Evolutionary conservation across 2,113 vertebrate genomes (phyloP), one percentile per base, ranked within the genome.

Genomic region (Odocoileus virginianus): DNA sequence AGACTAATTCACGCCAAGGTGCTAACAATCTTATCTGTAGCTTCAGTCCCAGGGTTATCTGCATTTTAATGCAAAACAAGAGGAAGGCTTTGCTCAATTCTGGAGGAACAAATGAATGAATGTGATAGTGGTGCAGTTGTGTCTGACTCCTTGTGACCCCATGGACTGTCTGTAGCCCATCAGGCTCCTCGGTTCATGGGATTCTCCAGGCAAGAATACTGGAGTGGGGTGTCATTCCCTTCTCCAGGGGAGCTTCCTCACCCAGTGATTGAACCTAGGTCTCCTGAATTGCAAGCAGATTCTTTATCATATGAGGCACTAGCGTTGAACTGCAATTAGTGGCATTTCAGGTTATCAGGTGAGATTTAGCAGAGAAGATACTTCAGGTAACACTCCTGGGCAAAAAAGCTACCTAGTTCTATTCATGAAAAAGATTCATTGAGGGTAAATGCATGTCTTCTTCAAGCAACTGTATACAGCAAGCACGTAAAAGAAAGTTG

Each of bases 41-140:
- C 36, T 78, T 94, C 40, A 57, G 23, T 71, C 50, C 50, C 36
- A 40, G 67, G 40, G 27, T 83, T 45, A 92, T 50, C 67, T 93
- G 54, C 76, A 89, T 90, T 84, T 92, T 81, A 89, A 92, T 84
- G 86, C 36, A 91, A 95, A 96, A 89, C 82, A 71, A 88, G 52
- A 10, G 55, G 36, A 91, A 74, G 23, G 36, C 86, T 85, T 47
- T 89, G 67, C 54, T 81, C 23, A 43, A 3, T 52, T 40, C 83
- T 54, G 52, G 78, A 92, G 17, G 16, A 83, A 12, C 64, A 71
- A 71, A 71, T 36, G 10, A 19, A 0, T 36, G 19, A 71, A 71
- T 11, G 19, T 23, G 64, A 23, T 23, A 23, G 64, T 23, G 1
- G 0, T 36, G 64, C 52, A 17, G 16, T 17, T 54, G 16, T 17